Evolutionary conservation across 2,797 vertebrate genomes (phyloP).

Genomic region (Sebastes jordani): DNA sequence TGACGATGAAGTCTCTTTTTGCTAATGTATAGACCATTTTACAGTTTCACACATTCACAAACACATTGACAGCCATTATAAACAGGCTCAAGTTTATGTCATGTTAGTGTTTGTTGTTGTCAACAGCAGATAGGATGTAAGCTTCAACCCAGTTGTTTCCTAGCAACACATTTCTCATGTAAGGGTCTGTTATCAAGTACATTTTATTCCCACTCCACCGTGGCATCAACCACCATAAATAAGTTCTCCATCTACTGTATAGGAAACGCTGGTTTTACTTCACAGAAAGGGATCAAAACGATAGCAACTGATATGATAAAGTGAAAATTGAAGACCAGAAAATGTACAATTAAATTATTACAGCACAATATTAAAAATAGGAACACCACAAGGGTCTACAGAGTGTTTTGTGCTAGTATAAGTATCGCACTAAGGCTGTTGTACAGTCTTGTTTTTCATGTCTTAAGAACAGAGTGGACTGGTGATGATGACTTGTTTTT

Average conservation of each 20-base stretch:
- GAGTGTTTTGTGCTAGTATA: not conserved
- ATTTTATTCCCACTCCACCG: not conserved
- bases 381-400: not conserved
- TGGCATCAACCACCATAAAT: not conserved
- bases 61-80: not conserved
- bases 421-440: not conserved
- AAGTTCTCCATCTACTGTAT: not conserved
- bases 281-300: not conserved
- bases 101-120: constrained; percentile 8
- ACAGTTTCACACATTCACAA: constrained; percentile 5
- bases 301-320: not conserved
- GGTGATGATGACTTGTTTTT: not conserved
- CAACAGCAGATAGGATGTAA: constrained; percentile 23
- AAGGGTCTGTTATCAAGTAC: constrained; percentile 15
- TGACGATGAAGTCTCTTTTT: not conserved
- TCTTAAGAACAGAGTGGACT: not conserved
- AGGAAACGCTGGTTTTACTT: not conserved
- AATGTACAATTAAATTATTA: not conserved
- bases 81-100: constrained; percentile 1
- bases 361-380: not conserved
- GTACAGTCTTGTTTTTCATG: not conserved
- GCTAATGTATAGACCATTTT: not conserved
- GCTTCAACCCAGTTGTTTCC: constrained; percentile 46
- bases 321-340: not conserved
- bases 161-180: constrained; percentile 48